Percentiles rank a stretch among this genome's conserved stretches.
Evolutionary conservation across 1,140 invertebrate genomes (phyloP).

Genomic region (Mesaphorura yosii): DNA sequence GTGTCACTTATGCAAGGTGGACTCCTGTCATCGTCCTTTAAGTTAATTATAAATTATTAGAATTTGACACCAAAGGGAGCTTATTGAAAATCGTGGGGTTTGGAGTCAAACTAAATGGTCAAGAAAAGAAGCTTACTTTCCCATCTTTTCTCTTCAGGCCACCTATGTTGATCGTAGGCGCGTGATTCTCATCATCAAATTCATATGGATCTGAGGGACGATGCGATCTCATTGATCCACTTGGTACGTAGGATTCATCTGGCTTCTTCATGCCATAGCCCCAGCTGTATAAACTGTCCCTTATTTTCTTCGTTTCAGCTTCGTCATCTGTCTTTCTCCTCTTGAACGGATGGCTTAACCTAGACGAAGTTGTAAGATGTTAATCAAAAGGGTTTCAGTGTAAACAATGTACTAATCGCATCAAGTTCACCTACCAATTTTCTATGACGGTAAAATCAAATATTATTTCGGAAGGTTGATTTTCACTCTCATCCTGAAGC

Average conservation of each 20-base stretch:
- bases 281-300: constrained; percentile 25
- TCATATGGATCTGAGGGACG: constrained; percentile 51
- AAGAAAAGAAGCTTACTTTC: not conserved
- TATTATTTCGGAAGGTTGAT: constrained; percentile 63
- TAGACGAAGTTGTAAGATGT: constrained; percentile 33
- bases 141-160: constrained; percentile 36
- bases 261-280: constrained; percentile 27
- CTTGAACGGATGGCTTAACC: constrained; percentile 77
- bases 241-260: not conserved
- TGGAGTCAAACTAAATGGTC: too few species aligned
- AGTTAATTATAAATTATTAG: too few species aligned
- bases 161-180: constrained; percentile 35
- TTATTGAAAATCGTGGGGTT: too few species aligned
- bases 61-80: too few species aligned
- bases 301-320: constrained; percentile 37
- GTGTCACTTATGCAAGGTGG: constrained; percentile 5
- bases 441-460: constrained; percentile 77
- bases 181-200: constrained; percentile 48
- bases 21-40: constrained; percentile 33
- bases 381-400: not conserved
- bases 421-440: constrained; percentile 52
- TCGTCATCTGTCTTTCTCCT: too few species aligned
- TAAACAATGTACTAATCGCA: not conserved
- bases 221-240: constrained; percentile 31
- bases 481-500: constrained; percentile 54